A percentile compares a stretch with the other conserved stretches of the same genome.
Conservation (phyloP, 2,113 vertebrate species). For the Albula goreensis region DNA sequence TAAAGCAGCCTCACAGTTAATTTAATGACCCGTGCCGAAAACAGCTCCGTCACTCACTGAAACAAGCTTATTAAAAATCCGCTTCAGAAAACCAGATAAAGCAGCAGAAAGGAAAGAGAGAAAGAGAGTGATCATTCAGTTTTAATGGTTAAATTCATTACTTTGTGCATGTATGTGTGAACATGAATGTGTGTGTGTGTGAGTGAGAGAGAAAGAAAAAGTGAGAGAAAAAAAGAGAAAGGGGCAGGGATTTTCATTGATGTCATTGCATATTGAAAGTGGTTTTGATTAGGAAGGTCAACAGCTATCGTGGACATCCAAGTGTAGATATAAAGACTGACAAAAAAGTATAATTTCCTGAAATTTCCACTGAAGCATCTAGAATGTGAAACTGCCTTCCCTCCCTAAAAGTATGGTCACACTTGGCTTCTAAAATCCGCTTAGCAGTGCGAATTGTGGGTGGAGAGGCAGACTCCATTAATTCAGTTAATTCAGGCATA, state of each 20-base stretch:
- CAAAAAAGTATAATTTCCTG: no score
- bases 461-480: no score
- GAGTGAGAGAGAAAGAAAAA: neutral
- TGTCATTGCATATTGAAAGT: neutral
- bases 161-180: neutral
- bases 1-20: constrained; percentile 10
- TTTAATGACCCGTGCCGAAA: constrained; percentile 10
- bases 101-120: neutral
- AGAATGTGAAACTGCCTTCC: no score
- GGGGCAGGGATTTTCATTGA: neutral
- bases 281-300: neutral
- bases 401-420: no score
- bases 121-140: neutral
- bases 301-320: neutral
- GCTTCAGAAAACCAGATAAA: neutral
- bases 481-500: no score
- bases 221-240: neutral
- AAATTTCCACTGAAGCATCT: no score
- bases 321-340: no score
- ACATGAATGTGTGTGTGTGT: neutral
- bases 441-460: no score
- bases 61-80: constrained; percentile 4
- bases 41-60: constrained; percentile 1
- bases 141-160: neutral
- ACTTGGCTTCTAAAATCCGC: no score